Conservation (phyloP, 2,113 vertebrate species). For the mouse (Mus musculus) region GRCm39 chr7:95007501-95008000, state of each 20-base stretch:
- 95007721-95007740: neutral
- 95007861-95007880: neutral
- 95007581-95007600: neutral
- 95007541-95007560: neutral
- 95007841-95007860: neutral
- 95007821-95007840: neutral
- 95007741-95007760: neutral
- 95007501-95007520: neutral
- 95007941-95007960: neutral
- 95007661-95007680: neutral
- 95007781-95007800: neutral
- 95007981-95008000: neutral
- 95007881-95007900: neutral
- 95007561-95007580: neutral
- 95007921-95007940: neutral
- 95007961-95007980: neutral
- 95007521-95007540: neutral
- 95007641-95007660: neutral
- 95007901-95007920: neutral
- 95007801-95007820: neutral
- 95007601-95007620: neutral
- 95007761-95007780: neutral
- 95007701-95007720: neutral
- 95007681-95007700: neutral
- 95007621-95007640: neutral